Percentiles rank a stretch among this genome's conserved stretches.
These are phyloP conservation scores for Podarcis lilfordi DNA, from an alignment of 2,797 vertebrate genomes.

Conservation along the genomic window DNA sequence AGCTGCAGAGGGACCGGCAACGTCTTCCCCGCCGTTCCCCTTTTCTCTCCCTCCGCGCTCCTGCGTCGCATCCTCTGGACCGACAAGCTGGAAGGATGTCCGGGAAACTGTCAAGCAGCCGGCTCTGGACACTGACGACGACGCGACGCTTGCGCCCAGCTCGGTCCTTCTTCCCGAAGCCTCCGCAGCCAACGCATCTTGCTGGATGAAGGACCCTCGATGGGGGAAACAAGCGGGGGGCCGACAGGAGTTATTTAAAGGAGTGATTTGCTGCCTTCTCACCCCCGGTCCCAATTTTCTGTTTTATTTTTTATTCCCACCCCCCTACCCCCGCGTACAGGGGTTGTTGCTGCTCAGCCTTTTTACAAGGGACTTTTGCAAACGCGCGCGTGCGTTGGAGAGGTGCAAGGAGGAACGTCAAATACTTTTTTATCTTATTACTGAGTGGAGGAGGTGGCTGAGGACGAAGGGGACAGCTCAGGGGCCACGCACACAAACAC, in stretches of 20 bases:
- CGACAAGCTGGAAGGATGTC: no score
- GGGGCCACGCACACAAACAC: neutral
- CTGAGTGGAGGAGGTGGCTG: neutral
- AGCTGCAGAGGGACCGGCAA: neutral
- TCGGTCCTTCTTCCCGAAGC: neutral
- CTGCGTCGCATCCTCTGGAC: neutral
- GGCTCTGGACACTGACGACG: neutral
- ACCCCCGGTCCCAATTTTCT: neutral
- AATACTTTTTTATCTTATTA: neutral
- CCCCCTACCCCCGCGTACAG: no score
- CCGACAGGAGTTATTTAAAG: neutral
- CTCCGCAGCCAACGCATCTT: neutral
- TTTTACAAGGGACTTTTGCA: neutral
- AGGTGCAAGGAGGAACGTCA: neutral
- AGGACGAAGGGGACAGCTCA: no score
- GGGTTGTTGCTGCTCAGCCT: neutral
- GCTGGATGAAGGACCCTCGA: neutral
- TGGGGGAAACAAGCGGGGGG: neutral
- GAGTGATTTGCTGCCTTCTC: neutral
- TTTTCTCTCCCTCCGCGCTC: neutral
- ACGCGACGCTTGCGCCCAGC: neutral
- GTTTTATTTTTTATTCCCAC: neutral
- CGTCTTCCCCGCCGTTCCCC: neutral
- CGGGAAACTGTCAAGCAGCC: neutral
- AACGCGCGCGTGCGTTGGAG: neutral